phyloP scores from a whole-genome alignment of 2,797 vertebrate genomes.

The Pelodytes ibericus region DNA sequence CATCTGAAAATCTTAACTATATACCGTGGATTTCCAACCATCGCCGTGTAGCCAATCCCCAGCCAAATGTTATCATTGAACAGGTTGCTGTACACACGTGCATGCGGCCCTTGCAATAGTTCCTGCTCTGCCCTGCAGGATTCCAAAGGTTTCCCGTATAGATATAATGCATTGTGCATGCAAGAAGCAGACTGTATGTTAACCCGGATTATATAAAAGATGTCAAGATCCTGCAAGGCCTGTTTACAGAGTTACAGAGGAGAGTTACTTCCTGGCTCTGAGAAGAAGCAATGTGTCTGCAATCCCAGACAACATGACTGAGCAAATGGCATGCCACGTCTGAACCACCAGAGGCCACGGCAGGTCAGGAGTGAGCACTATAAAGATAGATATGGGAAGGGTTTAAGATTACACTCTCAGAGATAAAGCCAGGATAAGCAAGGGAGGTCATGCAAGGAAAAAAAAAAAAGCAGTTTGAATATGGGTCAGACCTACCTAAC shows the following conservation, averaged over 20 bases:
- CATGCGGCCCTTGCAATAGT: too few relatives aligned
- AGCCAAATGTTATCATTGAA: too few relatives aligned
- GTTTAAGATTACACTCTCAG: slow-evolving; percentile 15
- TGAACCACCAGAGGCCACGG: background rate
- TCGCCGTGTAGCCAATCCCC: too few relatives aligned
- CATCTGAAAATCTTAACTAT: too few relatives aligned
- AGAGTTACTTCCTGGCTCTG: background rate
- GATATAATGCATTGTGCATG: too few relatives aligned
- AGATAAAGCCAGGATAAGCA: slow-evolving; percentile 37
- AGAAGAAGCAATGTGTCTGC: background rate
- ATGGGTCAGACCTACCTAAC: slow-evolving; percentile 21
- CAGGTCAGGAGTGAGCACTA: slow-evolving; percentile 28
- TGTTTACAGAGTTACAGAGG: background rate
- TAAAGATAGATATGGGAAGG: slow-evolving; percentile 19
- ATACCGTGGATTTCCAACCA: too few relatives aligned
- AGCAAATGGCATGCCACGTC: background rate
- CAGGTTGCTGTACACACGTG: too few relatives aligned
- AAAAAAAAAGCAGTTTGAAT: slow-evolving; percentile 12
- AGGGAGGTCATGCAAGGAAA: background rate
- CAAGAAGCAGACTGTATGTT: too few relatives aligned
- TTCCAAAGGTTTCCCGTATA: too few relatives aligned
- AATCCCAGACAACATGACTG: slow-evolving; percentile 7
- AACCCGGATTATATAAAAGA: too few relatives aligned
- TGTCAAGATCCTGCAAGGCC: too few relatives aligned
- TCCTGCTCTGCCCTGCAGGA: too few relatives aligned